These are phyloP conservation scores for Montipora capitata DNA, from an alignment of 92 coral and sea anemone genomes.

Conservation along the genomic window DNA sequence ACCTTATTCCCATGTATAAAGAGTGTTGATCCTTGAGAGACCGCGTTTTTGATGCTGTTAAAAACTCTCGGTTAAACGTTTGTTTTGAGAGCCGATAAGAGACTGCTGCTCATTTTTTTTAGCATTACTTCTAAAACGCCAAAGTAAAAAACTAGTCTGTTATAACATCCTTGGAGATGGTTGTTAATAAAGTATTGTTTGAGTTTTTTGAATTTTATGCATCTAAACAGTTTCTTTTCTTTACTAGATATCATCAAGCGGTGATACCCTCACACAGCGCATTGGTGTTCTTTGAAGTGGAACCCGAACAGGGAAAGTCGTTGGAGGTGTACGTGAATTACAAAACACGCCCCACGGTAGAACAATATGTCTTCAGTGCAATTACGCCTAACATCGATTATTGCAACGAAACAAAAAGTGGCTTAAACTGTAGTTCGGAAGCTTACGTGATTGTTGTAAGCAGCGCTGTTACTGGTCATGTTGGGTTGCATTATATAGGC, in stretches of 20 bases:
- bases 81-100: too few species aligned
- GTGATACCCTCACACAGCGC: constrained; percentile 62
- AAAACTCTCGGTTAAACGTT: too few species aligned
- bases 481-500: constrained; percentile 87
- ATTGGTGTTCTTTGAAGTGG: constrained; percentile 62
- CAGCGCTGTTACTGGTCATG: constrained; percentile 81
- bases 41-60: too few species aligned
- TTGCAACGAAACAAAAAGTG: constrained; percentile 53
- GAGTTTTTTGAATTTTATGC: too few species aligned
- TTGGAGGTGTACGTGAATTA: constrained; percentile 72
- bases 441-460: constrained; percentile 75
- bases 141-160: too few species aligned
- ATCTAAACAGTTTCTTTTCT: background rate
- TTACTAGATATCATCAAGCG: constrained; percentile 70
- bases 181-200: background rate
- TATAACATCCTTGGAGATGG: background rate
- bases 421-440: constrained; percentile 75
- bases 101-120: too few species aligned
- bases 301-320: constrained; percentile 66
- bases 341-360: constrained; percentile 66
- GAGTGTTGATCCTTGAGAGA: too few species aligned
- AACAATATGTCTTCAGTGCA: constrained; percentile 64
- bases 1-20: too few species aligned
- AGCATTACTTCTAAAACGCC: too few species aligned
- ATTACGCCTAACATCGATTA: constrained; percentile 71